Base-by-base conservation (phyloP, 2,888 invertebrate genomes). In the Eilema caniola region DNA sequence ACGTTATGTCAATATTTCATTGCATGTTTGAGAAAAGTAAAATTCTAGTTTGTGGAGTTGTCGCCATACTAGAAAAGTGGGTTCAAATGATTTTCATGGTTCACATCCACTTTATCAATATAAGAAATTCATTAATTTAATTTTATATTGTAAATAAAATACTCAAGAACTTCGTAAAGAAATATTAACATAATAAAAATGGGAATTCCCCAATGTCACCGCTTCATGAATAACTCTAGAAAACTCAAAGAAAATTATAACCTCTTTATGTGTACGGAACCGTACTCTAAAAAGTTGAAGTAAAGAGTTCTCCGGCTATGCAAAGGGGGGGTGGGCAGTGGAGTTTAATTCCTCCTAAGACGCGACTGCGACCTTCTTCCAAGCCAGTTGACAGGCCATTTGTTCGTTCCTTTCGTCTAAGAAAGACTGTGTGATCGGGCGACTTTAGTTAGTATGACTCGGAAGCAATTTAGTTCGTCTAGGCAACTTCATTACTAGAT, bases 311-410 rank as follows among this genome's bases (percentile, higher is more conserved):
- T 20, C 47, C 56, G 67, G 53, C 66, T 71, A 76, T 75, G 81
- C 74, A 72, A 72, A 70, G 60, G 61, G 66, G 67, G 66, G 28
- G 11, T 1, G 60, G 28, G 2, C 62, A 56, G 75, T 72, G 70
- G 81, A 75, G 73, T 78, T 70, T 80, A 81, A 82, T 80, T 69
- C 81, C 83, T 62, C 72, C 78, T 81, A 80, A 81, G 81, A 73
- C 71, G 63, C 53, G 57, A 33, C 67, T 67, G 31, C 33, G 72
- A 77, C 75, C 76, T 72, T 66, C 73, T 68, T 65, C 73, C 37
- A 67, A 59, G 24, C 64, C 63, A 61, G 67, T 61, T 67, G 73
- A 70, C 74, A 72, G 67, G 69, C 68, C 71, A 80, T 80, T 78
- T 73, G 70, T 70, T 78, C 77, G 28, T 62, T 47, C 41, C 24